Evolutionary conservation across 2,113 vertebrate species (phyloP), one percentile per base, ranked within the genome.

Genomic region (Salvelinus namaycush): DNA sequence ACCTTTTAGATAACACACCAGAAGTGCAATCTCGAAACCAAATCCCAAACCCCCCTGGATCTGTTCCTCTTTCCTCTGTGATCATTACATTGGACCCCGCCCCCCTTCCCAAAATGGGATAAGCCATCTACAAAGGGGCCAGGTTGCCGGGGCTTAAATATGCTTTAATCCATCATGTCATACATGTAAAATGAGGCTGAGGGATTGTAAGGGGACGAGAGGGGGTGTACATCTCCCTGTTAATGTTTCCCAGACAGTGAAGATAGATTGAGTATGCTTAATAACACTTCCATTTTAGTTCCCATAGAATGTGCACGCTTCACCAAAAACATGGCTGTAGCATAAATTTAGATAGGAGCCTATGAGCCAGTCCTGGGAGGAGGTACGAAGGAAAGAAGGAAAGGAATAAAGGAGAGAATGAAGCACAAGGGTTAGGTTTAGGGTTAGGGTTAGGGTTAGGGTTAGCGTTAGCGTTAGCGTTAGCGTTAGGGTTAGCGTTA

Each of bases 321-420:
- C 5, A 16, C 26, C 64, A 22, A 11, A 2, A 73, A 22, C 54
- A 14, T 34, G 62, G 65, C 60, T 49, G n/a, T 62, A 62, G 60
- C 27, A 18, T 54, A 18, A 4, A 18, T 18, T 18, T 54, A 27
- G n/a, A 62, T 5, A 74, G 51, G 4, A 60, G 4, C 11, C 3
- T 1, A 3, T 20, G 11, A 14, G 29, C 39, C 16, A 14, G 16
- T 13, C 18, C 29, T 12, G 14, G 29, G 9, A 44, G 16, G 67
- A 85, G 2, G 83, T 57, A 57, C 4, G 39, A 16, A 26, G 26
- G 90, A 88, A 88, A 81, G 72, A 64, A 57, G 87, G 84, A 87
- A 83, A 27, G 62, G 20, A 39, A 74, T 9, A 9, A 44, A 44
- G 39, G 8, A 44, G 39, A 11, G 8, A 44, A 44, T 9, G 49